Base-by-base conservation (phyloP, 2,888 invertebrate species). In the Lumbricus terrestris region DNA sequence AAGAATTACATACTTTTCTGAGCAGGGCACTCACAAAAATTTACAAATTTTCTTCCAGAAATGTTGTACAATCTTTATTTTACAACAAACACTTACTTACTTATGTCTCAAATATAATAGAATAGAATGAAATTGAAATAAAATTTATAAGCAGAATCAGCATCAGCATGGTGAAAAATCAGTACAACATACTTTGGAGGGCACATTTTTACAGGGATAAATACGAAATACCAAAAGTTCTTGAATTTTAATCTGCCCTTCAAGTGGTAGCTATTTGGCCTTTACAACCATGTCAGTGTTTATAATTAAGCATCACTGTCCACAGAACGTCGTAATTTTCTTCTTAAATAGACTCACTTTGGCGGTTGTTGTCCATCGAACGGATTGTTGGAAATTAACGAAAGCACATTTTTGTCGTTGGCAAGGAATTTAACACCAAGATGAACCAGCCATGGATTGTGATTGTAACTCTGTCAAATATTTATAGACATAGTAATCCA, bases 371-470 rank as follows among this genome's bases (percentile, higher is more conserved):
- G 92, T 38, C 93, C 93, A 54, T 93, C 90, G 92, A 95, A 95
- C n/a, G 95, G 95, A 92, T 95, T 95, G 91, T 93, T 90, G 4
- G 92, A 93, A 35, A 95, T 94, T 3, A 95, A 93, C 18, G 93
- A 92, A 8, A 92, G 91, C 13, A 93, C 93, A n/a, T 90, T 92
- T 89, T 93, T 92, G 91, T 95, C 95, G 92, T 95, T 95, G 4
- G 93, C 92, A 88, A 95, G 92, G 42, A 95, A 92, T 90, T 95
- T 95, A 18, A 93, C 94, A 42, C 93, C 93, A 54, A 95, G 92
- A 90, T 95, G 94, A 4, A 95, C 92, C 37, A 95, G 92, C 95
- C 95, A 95, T 0, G 94, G 94, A 92, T 95, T 95, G 88, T 94
- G 92, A 90, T 95, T 93, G 90, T 94, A 95, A 90, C 92, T 94